A percentile compares a stretch with the other conserved stretches of the same genome.
These are phyloP conservation scores for Lytechinus pictus DNA, from an alignment of 35 echinoderm and acorn worm genomes.

Conservation along the genomic window DNA sequence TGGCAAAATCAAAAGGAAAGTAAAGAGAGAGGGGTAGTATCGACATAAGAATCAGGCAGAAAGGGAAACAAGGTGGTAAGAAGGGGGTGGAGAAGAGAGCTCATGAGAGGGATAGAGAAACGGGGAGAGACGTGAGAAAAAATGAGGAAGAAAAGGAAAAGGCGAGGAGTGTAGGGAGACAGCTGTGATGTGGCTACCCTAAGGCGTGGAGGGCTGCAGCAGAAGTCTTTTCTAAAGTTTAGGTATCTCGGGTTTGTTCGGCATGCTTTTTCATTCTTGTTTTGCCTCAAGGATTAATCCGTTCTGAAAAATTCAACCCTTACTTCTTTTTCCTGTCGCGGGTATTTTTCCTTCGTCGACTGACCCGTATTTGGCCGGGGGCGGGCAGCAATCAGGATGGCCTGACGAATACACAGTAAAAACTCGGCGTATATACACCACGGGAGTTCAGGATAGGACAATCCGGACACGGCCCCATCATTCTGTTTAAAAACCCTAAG, in stretches of 20 bases:
- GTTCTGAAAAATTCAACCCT: constrained; percentile 81
- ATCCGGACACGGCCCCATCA: not conserved
- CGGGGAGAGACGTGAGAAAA: not conserved
- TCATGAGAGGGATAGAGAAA: not conserved
- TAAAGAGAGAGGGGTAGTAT: constrained; percentile 29
- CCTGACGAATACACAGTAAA: constrained; percentile 38
- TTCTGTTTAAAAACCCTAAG: not conserved
- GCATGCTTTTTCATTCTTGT: constrained; percentile 58
- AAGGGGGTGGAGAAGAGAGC: constrained; percentile 20
- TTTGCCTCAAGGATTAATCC: constrained; percentile 65
- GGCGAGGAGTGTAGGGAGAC: not conserved
- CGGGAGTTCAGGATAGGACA: constrained; percentile 39
- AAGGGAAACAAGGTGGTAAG: not conserved
- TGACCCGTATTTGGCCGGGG: constrained; percentile 66
- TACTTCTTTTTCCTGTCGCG: constrained; percentile 64
- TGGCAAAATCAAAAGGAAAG: constrained; percentile 39
- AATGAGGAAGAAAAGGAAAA: constrained; percentile 43
- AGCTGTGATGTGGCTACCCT: constrained; percentile 27
- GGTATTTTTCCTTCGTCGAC: constrained; percentile 39
- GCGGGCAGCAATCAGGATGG: constrained; percentile 70
- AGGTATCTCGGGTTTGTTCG: constrained; percentile 45
- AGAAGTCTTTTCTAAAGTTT: constrained; percentile 42
- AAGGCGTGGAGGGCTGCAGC: not conserved
- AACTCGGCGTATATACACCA: not conserved
- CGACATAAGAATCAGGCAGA: constrained; percentile 46